Evolutionary conservation across 2,888 invertebrate genomes (phyloP).

Genomic region (Brachypalpus laphriformis): DNA sequence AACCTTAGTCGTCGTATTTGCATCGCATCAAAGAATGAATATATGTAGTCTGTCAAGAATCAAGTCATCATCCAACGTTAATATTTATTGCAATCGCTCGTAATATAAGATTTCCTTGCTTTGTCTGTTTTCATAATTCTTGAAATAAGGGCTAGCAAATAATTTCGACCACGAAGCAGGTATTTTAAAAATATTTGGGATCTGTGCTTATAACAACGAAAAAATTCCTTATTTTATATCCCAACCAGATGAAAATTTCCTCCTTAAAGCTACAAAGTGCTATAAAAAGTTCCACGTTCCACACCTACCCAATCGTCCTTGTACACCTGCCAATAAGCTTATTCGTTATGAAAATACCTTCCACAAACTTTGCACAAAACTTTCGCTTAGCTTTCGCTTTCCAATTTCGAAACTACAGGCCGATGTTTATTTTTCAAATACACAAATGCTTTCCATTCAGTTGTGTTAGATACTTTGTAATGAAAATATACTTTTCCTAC

Average conservation of each 20-base stretch:
- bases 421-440: slow-evolving; percentile 63
- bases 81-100: no score
- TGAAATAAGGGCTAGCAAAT: no score
- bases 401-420: slow-evolving; percentile 51
- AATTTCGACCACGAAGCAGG: no score
- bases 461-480: slow-evolving; percentile 66
- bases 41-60: no score
- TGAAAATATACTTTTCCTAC: slow-evolving; percentile 33
- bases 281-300: not conserved
- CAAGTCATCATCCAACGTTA: no score
- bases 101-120: no score
- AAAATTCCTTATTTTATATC: not conserved
- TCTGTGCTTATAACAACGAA: not conserved
- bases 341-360: not conserved
- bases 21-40: no score
- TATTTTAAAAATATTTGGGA: no score
- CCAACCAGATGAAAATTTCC: slow-evolving; percentile 15
- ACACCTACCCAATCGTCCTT: not conserved
- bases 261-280: not conserved
- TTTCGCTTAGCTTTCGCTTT: slow-evolving; percentile 45
- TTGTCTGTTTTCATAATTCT: no score
- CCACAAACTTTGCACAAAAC: slow-evolving; percentile 25
- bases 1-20: no score
- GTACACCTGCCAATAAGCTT: not conserved
- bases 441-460: slow-evolving; percentile 42